These are phyloP conservation scores for Mercenaria mercenaria DNA, from an alignment of 1,140 invertebrate genomes.

Conservation along the genomic window DNA sequence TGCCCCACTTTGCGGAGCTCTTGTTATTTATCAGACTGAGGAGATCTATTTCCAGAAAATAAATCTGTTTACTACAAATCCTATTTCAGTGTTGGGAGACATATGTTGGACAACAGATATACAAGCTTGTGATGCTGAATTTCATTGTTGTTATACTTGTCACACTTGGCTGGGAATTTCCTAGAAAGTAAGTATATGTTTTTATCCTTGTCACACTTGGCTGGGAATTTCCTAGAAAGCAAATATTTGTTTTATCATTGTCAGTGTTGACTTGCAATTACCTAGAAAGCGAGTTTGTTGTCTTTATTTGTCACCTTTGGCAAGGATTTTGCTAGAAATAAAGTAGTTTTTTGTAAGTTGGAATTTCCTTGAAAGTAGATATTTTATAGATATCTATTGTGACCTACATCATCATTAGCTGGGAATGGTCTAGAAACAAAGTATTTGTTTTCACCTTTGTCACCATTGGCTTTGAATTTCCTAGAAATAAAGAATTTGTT, in stretches of 20 bases:
- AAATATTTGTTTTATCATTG: slow-evolving; percentile 87
- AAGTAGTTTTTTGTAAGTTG: not conserved
- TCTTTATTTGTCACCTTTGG: slow-evolving; percentile 93
- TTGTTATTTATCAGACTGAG: no score
- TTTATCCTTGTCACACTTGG: slow-evolving; percentile 92
- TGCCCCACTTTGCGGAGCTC: no score
- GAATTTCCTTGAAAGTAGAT: no score
- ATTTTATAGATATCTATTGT: no score
- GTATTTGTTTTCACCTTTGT: no score
- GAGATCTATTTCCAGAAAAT: no score
- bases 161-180: slow-evolving; percentile 93
- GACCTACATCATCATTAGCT: no score
- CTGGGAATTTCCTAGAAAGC: slow-evolving; percentile 92
- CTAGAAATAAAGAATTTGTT: no score
- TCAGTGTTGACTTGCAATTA: slow-evolving; percentile 93
- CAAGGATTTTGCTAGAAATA: slow-evolving; percentile 90
- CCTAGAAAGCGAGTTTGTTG: slow-evolving; percentile 86
- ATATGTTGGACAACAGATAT: slow-evolving; percentile 94
- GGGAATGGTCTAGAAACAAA: no score
- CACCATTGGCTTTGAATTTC: no score
- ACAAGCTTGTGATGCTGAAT: slow-evolving; percentile 93
- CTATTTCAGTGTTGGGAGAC: slow-evolving; percentile 94
- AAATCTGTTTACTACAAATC: no score
- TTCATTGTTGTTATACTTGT: slow-evolving; percentile 91
- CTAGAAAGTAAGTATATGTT: slow-evolving; percentile 87